These are phyloP conservation scores for Bungarus multicinctus DNA, from an alignment of 2,113 vertebrate genomes.

Conservation along the genomic window DNA sequence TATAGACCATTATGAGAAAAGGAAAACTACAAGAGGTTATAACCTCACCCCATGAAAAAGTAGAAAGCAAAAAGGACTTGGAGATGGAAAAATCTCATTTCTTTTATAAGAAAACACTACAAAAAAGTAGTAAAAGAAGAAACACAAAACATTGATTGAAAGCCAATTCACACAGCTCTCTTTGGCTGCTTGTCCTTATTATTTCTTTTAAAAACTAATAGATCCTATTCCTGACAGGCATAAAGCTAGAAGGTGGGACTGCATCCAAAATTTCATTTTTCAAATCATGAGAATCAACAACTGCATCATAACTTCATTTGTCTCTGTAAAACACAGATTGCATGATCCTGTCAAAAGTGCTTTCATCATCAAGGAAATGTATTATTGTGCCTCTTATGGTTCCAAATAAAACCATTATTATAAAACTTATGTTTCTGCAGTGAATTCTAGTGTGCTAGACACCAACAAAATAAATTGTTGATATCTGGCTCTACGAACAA, in stretches of 20 bases:
- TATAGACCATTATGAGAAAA: conserved; percentile 5
- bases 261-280: conserved; percentile 74
- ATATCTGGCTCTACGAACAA: neutral
- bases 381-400: neutral
- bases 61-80: conserved; percentile 34
- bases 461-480: neutral
- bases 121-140: neutral
- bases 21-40: conserved; percentile 20
- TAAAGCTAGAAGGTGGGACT: conserved; percentile 69
- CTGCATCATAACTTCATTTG: conserved; percentile 68
- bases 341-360: conserved; percentile 58
- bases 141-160: conserved; percentile 59
- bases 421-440: neutral
- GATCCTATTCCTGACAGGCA: conserved; percentile 69
- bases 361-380: conserved; percentile 42
- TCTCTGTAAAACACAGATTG: conserved; percentile 61
- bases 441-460: neutral
- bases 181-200: conserved; percentile 72
- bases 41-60: neutral
- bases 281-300: conserved; percentile 66
- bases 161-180: conserved; percentile 72
- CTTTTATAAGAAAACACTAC: conserved; percentile 52
- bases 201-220: conserved; percentile 70
- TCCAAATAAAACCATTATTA: neutral
- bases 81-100: conserved; percentile 57